A percentile compares a stretch with the other conserved stretches of the same genome.
These are phyloP conservation scores for Achroia grisella DNA, from an alignment of 1,140 invertebrate genomes.

Conservation along the genomic window DNA sequence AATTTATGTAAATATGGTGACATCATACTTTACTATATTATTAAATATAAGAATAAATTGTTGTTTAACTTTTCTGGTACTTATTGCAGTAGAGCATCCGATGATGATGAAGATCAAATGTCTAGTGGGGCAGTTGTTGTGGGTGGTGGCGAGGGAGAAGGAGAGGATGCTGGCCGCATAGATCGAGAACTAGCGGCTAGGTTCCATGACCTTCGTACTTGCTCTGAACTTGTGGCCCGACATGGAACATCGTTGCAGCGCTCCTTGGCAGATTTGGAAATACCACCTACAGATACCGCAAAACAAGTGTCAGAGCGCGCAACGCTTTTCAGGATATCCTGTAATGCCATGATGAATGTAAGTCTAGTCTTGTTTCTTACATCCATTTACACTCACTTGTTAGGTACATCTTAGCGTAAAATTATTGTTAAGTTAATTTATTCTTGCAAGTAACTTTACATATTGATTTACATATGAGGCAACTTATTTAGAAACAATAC, in stretches of 20 bases:
- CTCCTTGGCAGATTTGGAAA: slow-evolving; percentile 88
- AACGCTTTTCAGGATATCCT: slow-evolving; percentile 94
- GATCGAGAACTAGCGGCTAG: slow-evolving; percentile 74
- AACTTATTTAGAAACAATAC: too few species aligned
- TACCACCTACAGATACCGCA: slow-evolving; percentile 67
- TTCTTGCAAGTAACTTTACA: too few species aligned
- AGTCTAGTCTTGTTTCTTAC: slow-evolving; percentile 56
- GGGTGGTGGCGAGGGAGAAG: slow-evolving; percentile 37
- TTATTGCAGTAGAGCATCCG: slow-evolving; percentile 74
- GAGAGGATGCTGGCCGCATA: slow-evolving; percentile 75
- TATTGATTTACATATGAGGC: too few species aligned
- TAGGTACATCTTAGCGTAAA: too few species aligned
- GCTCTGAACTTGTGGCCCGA: slow-evolving; percentile 91
- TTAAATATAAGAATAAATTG: too few species aligned
- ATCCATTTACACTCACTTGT: too few species aligned
- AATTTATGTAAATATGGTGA: too few species aligned
- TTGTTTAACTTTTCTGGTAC: too few species aligned
- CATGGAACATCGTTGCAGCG: slow-evolving; percentile 89
- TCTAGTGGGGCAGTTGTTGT: slow-evolving; percentile 60
- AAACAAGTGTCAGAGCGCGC: slow-evolving; percentile 91
- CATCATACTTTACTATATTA: too few species aligned
- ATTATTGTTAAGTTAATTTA: too few species aligned
- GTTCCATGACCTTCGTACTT: slow-evolving; percentile 92
- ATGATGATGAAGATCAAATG: slow-evolving; percentile 88
- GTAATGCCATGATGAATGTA: slow-evolving; percentile 97